Evolutionary conservation across 2,888 invertebrate genomes (phyloP), one percentile per base, ranked within the genome.

Genomic region (Cabera pusaria): DNA sequence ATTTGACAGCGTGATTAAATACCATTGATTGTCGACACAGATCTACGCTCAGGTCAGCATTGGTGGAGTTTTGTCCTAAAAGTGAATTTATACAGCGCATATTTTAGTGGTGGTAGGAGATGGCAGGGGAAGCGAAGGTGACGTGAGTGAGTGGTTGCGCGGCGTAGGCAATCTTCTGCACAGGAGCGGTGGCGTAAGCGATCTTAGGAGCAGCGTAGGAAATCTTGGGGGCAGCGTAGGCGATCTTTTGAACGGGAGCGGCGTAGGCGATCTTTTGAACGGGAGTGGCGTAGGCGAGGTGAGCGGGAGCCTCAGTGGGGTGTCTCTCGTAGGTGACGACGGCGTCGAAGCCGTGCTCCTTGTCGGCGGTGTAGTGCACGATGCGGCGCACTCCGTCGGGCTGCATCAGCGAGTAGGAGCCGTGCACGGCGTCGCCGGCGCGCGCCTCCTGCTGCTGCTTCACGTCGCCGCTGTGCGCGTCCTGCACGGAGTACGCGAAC

Each of bases 391-490:
- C 72, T 0, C 89, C 88, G 28, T 89, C 88, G 43, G 87, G 86
- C 44, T 89, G 88, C 24, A 89, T 64, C 10, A 89, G 74, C 3
- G 88, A 85, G 74, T 89, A 88, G 14, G 76, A 83, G 45, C 89
- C 88, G 34, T 83, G 83, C 19, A 88, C 83, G 47, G 59, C 65
- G 56, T 89, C 83, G 2, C 87, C 87, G 40, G 68, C 62, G 52
- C 88, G 87, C 28, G 70, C 58, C 52, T 89, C 89, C 56, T 82
- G 72, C 69, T 88, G 88, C 53, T 85, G 69, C 59, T 89, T 89
- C 49, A 85, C 60, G 62, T 89, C 89, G 2, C 88, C 87, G 58
- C 63, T 81, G 64, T 80, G 79, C 1, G 59, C 59, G 52, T 88
- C 88, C 45, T 84, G 80, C 32, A 88, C 85, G 29, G 83, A 79